Conservation (phyloP, 2,113 vertebrate genomes). For the Morone chrysops region DNA sequence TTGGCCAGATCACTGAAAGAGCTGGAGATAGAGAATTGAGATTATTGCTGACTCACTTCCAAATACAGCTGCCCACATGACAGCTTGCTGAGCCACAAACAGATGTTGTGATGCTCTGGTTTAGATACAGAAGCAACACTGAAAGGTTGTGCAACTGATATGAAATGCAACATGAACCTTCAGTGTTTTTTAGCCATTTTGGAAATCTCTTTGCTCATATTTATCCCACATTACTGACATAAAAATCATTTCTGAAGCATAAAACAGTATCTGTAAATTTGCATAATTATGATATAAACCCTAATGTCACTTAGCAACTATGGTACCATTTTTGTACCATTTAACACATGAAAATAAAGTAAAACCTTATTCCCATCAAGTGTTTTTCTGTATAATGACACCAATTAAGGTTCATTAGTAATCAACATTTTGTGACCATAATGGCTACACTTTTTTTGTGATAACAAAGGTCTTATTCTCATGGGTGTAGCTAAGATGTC, state of each 20-base stretch:
- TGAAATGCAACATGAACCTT: conserved; percentile 12
- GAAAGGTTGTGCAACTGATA: conserved; percentile 24
- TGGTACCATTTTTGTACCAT: not conserved
- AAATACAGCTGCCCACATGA: conserved; percentile 36
- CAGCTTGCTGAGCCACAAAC: conserved; percentile 49
- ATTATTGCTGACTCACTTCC: conserved; percentile 56
- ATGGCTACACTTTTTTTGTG: conserved; percentile 49
- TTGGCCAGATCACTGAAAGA: conserved; percentile 45
- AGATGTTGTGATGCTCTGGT: conserved; percentile 52
- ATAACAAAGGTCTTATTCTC: conserved; percentile 47
- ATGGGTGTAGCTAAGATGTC: conserved; percentile 28
- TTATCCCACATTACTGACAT: not conserved
- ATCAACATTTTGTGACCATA: conserved; percentile 55
- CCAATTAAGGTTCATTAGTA: conserved; percentile 63
- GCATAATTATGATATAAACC: not conserved
- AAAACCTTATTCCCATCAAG: conserved; percentile 36
- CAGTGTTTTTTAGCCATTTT: not conserved
- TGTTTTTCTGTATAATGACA: conserved; percentile 57
- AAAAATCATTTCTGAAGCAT: not conserved
- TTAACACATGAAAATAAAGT: conserved; percentile 17
- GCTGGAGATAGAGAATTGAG: conserved; percentile 33
- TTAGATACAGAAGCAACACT: not conserved
- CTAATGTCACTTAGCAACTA: not conserved
- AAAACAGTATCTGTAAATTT: not conserved
- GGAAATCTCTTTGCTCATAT: not conserved